Base-by-base conservation (phyloP, 2,113 vertebrate species). In the Oenanthe melanoleuca region DNA sequence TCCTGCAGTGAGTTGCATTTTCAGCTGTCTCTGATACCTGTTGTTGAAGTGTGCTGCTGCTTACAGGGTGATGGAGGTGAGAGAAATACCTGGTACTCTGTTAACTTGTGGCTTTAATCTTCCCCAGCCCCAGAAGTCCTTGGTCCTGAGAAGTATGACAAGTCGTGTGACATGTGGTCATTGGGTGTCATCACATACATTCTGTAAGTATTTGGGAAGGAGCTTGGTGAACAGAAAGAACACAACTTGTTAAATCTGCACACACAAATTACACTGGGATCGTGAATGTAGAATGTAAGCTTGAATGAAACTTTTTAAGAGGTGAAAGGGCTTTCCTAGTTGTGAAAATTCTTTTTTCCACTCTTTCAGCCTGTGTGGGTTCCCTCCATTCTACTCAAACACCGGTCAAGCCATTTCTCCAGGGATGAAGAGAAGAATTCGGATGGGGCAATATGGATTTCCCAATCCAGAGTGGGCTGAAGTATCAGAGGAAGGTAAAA, bases 131-230 rank as follows among this genome's bases (percentile, higher is more conserved):
- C 99, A 31, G 99, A 99, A 97, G 99, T 99, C 87, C 98, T 99
- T 77, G 99, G 99, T 81, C 99, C 99, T 49, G 99, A 99, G 97
- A 99, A 99, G 88, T 99, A 99, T 50, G 99, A 99, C 98, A 99
- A 99, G 91, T 99, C 99, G 4, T 99, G 99, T 95, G 99, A 99
- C 97, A 99, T 99, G 99, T 99, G 99, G 99, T 99, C 99, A 5
- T 97, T 99, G 97, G 99, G 99, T 4, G 99, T 99, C 96, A 99
- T 99, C 97, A 99, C 99, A 97, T 99, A 99, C 75, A 99, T 99
- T 91, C 98, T 99, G 99, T 99, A 96, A 99, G 99, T 99, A 95
- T 92, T 80, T 93, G 82, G 37, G 45, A 59, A 38, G 25, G 56
- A 29, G 22, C 19, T 26, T 74, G 24, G 42, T 60, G 59, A 71